A percentile compares a stretch with the other conserved stretches of the same genome.
phyloP scores from a whole-genome alignment of 1,140 invertebrate genomes.

The Phenacoccus solenopsis region DNA sequence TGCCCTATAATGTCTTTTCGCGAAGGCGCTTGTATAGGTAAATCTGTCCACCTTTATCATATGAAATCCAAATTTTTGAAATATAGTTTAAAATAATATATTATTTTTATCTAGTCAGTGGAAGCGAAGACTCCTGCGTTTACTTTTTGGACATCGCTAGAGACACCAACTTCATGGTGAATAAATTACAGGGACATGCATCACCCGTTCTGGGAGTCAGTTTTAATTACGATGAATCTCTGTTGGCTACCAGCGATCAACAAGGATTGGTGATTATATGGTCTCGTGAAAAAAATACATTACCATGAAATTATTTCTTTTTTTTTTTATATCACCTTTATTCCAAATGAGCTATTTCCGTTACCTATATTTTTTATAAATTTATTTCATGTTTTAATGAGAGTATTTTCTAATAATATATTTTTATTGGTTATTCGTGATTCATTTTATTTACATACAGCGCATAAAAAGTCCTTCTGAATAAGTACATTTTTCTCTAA shows the following conservation, averaged over 20 bases:
- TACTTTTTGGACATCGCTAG: conserved; percentile 71
- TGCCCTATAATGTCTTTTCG: conserved; percentile 74
- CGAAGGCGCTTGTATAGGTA: conserved; percentile 61
- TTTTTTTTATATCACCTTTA: no score
- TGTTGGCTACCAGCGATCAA: conserved; percentile 70
- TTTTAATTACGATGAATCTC: conserved; percentile 81
- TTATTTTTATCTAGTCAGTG: conserved; percentile 47
- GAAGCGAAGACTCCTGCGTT: conserved; percentile 73
- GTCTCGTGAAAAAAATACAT: conserved; percentile 41
- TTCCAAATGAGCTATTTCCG: no score
- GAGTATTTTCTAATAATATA: no score
- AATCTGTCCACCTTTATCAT: conserved; percentile 21
- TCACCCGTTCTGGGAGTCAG: conserved; percentile 66
- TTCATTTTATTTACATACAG: no score
- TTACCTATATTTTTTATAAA: no score
- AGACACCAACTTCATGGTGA: conserved; percentile 52
- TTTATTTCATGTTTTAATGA: no score
- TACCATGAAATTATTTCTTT: no score
- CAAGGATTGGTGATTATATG: conserved; percentile 76
- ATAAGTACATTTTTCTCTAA: no score
- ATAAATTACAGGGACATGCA: conserved; percentile 73
- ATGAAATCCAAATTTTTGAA: not conserved
- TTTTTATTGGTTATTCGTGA: no score
- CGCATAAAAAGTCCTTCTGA: no score
- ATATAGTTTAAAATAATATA: conserved; percentile 20